Conservation (phyloP, 1,140 invertebrate species). For the Drosophila pseudoobscura region DNA sequence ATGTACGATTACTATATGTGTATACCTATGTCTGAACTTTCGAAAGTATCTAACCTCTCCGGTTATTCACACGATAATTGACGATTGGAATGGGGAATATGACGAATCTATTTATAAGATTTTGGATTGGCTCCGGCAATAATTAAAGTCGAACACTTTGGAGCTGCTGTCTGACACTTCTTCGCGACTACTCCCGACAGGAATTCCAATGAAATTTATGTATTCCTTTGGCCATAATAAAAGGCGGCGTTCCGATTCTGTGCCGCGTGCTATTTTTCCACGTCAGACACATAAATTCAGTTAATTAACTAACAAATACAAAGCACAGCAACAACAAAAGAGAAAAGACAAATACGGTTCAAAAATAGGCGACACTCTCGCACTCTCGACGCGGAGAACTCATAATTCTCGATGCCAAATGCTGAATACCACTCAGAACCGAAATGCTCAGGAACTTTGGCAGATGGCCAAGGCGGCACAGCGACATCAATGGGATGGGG, state of each 20-base stretch:
- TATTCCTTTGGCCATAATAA: constrained; percentile 56
- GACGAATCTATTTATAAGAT: too few species aligned
- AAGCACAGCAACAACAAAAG: constrained; percentile 5
- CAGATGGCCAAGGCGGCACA: constrained; percentile 62
- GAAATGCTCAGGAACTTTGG: constrained; percentile 43
- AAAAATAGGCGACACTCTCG: constrained; percentile 73
- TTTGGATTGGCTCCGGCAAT: constrained; percentile 40
- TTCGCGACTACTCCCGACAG: constrained; percentile 25
- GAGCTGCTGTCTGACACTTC: constrained; percentile 23
- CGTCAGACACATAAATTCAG: constrained; percentile 80
- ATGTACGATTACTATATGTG: too few species aligned
- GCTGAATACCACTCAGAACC: constrained; percentile 32
- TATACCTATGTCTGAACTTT: too few species aligned
- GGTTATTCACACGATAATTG: too few species aligned
- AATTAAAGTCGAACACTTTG: constrained; percentile 22
- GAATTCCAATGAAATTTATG: constrained; percentile 64
- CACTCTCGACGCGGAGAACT: constrained; percentile 50
- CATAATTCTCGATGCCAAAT: constrained; percentile 65
- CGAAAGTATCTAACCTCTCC: too few species aligned
- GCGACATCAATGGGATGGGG: constrained; percentile 65
- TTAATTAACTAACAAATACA: constrained; percentile 69
- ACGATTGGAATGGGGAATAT: constrained; percentile 5
- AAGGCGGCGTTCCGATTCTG: constrained; percentile 47
- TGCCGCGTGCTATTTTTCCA: constrained; percentile 76
- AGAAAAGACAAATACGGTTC: constrained; percentile 35